Conservation (phyloP, 2,113 vertebrate genomes). For the Dipodomys spectabilis region DNA sequence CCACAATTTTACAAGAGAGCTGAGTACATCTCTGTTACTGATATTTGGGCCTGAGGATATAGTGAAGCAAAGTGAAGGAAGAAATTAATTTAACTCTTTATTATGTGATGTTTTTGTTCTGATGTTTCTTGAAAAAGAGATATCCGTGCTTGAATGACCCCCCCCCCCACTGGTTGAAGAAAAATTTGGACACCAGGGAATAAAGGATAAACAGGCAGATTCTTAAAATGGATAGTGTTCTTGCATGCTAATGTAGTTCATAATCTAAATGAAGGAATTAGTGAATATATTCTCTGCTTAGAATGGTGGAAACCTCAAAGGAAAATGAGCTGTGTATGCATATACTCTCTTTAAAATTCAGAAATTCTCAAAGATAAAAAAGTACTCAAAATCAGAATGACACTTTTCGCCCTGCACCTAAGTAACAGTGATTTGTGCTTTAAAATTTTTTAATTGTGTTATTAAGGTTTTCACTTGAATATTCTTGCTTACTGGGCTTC, state of each 20-base stretch:
- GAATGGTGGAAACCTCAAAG: slow-evolving; percentile 77
- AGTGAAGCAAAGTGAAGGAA: slow-evolving; percentile 42
- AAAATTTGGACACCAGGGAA: slow-evolving; percentile 67
- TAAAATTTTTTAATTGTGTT: slow-evolving; percentile 32
- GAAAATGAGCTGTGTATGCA: slow-evolving; percentile 75
- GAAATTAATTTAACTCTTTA: slow-evolving; percentile 60
- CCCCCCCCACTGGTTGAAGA: slow-evolving; percentile 48
- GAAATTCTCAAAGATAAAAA: slow-evolving; percentile 74
- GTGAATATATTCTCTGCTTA: slow-evolving; percentile 70
- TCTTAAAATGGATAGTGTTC: slow-evolving; percentile 75
- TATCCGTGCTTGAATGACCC: slow-evolving; percentile 65
- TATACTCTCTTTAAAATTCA: slow-evolving; percentile 74
- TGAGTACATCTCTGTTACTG: background rate
- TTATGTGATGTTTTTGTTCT: slow-evolving; percentile 34
- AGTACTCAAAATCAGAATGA: slow-evolving; percentile 38
- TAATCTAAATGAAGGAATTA: slow-evolving; percentile 82
- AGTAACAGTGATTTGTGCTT: background rate
- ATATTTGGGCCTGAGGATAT: background rate
- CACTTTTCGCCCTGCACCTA: slow-evolving; percentile 14
- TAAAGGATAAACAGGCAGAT: slow-evolving; percentile 77
- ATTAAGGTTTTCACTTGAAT: slow-evolving; percentile 41
- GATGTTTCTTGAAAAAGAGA: slow-evolving; percentile 74
- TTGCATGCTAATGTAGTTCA: slow-evolving; percentile 77
- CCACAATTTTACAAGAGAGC: background rate
- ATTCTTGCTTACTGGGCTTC: slow-evolving; percentile 28